Base-by-base conservation (phyloP, 2,797 vertebrate genomes). In the Anas bernieri region DNA sequence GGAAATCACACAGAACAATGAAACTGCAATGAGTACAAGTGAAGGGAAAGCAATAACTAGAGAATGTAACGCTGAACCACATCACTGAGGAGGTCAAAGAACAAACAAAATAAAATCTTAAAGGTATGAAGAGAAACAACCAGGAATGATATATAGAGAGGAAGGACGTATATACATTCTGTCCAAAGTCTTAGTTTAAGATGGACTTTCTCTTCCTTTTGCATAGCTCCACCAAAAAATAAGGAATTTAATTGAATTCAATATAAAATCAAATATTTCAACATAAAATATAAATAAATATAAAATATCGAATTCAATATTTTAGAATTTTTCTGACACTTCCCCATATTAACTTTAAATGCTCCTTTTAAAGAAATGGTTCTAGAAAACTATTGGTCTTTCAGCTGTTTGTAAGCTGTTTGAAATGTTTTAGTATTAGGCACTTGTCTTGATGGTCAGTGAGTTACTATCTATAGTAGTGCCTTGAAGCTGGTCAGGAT, bases 1-100 rank as follows among this genome's bases (percentile, higher is more conserved):
- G 63, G 81, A 95, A 96, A 82, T 62, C 75, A 67, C 61, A 25
- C 48, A 54, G 78, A 84, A 83, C 81, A 93, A 83, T 94, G 95
- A 96, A 96, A 95, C 26, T 75, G 82, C 94, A 91, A 81, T 91
- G 85, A 92, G 50, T 66, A 48, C 62, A 94, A 78, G 88, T 31
- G 43, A 92, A 92, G 39, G 83, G 78, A 92, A 90, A 93, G 74
- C 76, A 94, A 80, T 96, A 96, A 88, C 80, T 72, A 45, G 72
- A 90, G 86, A 95, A 87, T 55, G 59, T 80, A 85, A 41, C 26
- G 35, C 1, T 70, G 54, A 94, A 90, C 56, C 23, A n/a, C 33
- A 46, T 69, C 75, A 78, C 61, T 68, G 54, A 66, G 23, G 26
- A 88, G 88, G 83, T 88, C 78, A 91, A 91, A 92, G 80, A 88